Evolutionary conservation across 2,797 vertebrate genomes (phyloP).

Genomic region (Semotilus atromaculatus): DNA sequence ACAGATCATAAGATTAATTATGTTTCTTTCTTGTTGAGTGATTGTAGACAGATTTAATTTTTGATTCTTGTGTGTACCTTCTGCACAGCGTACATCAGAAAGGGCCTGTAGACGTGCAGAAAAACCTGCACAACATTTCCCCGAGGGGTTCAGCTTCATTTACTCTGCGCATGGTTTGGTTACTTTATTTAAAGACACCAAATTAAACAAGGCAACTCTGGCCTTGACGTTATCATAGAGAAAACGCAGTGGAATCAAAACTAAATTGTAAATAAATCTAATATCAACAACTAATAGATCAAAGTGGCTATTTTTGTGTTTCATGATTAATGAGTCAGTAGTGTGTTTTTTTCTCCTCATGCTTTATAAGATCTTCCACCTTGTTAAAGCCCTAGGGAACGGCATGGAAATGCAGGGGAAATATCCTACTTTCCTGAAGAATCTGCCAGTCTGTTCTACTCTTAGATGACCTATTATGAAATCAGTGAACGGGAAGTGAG

Average conservation of each 20-base stretch:
- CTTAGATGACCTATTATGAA: slow-evolving; percentile 29
- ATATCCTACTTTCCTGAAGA: slow-evolving; percentile 37
- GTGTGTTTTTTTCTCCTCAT: slow-evolving; percentile 26
- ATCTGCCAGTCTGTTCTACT: slow-evolving; percentile 9
- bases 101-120: not conserved
- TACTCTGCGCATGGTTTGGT: not conserved
- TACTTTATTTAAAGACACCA: slow-evolving; percentile 14
- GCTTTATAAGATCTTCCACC: slow-evolving; percentile 37
- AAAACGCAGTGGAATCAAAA: slow-evolving; percentile 23
- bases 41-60: not conserved
- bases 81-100: too few species aligned
- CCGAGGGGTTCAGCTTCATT: slow-evolving; percentile 9
- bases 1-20: not conserved
- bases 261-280: slow-evolving; percentile 27
- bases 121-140: not conserved
- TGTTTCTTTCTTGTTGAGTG: not conserved
- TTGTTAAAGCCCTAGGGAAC: slow-evolving; percentile 35
- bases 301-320: slow-evolving; percentile 44
- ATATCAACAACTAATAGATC: slow-evolving; percentile 49
- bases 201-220: slow-evolving; percentile 6
- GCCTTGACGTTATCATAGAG: slow-evolving; percentile 33
- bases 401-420: slow-evolving; percentile 13
- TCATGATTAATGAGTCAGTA: slow-evolving; percentile 48
- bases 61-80: not conserved
- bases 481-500: not conserved